Conservation (phyloP, 2,113 vertebrate species). For the Osmerus mordax region DNA sequence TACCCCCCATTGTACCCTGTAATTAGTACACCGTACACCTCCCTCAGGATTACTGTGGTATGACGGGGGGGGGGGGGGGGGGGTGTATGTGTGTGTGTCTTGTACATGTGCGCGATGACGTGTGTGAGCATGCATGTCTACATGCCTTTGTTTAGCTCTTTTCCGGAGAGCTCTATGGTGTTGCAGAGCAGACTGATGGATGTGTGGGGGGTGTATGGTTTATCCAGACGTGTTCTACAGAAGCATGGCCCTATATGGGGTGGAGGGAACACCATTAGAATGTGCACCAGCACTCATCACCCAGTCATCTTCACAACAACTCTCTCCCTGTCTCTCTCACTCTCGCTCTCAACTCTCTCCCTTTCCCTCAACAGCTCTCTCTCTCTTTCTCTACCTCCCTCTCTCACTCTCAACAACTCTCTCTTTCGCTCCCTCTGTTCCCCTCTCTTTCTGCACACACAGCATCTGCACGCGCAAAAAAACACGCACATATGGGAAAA, state of each 20-base stretch:
- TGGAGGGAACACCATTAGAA: constrained; percentile 15
- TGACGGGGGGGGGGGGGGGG: background rate
- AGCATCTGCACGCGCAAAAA: constrained; percentile 26
- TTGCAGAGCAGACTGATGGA: constrained; percentile 51
- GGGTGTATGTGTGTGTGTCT: background rate
- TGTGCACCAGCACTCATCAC: background rate
- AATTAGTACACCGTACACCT: constrained; percentile 18
- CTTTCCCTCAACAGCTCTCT: background rate
- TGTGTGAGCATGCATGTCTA: background rate
- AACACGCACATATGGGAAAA: constrained; percentile 30
- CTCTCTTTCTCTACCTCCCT: too few species aligned
- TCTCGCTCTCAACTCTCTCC: background rate
- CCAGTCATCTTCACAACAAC: constrained; percentile 44
- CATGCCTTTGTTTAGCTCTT: background rate
- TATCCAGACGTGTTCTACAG: constrained; percentile 22
- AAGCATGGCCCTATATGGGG: constrained; percentile 62
- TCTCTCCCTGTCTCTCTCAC: constrained; percentile 6
- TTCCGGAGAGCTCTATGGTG: constrained; percentile 4
- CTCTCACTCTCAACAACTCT: too few species aligned
- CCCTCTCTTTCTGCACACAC: background rate
- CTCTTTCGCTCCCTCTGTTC: too few species aligned
- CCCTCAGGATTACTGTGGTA: constrained; percentile 17
- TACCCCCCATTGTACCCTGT: background rate
- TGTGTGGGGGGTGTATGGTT: constrained; percentile 47
- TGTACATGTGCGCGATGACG: background rate